Evolutionary conservation across 2,888 invertebrate species (phyloP).

Genomic region (Spicauda simplicius): DNA sequence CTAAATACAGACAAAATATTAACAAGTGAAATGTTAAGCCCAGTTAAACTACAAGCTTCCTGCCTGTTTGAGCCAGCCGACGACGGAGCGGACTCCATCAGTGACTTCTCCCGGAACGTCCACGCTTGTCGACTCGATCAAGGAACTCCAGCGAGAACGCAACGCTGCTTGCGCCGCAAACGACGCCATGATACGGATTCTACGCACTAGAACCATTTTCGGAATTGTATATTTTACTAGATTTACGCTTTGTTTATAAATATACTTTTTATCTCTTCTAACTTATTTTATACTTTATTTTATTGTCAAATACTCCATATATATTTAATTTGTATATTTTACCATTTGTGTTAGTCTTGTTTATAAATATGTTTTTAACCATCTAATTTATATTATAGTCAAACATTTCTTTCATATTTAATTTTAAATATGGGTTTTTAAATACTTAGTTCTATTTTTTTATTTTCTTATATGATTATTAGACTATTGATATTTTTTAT

Average conservation of each 20-base stretch:
- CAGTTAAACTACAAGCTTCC: constrained; percentile 42
- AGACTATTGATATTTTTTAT: too few species aligned
- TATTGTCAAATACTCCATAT: too few species aligned
- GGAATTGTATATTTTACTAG: not conserved
- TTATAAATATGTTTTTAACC: not conserved
- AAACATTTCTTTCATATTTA: too few species aligned
- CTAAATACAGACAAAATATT: not conserved
- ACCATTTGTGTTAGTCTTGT: too few species aligned
- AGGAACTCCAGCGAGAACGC: constrained; percentile 89
- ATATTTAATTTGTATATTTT: not conserved
- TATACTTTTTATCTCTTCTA: too few species aligned
- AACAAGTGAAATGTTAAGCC: constrained; percentile 14
- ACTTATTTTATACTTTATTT: too few species aligned
- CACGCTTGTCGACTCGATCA: constrained; percentile 88
- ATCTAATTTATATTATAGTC: too few species aligned
- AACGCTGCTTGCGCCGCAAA: constrained; percentile 89
- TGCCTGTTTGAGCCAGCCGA: constrained; percentile 94
- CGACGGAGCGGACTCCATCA: constrained; percentile 90
- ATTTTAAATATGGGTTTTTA: too few species aligned
- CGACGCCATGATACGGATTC: constrained; percentile 85
- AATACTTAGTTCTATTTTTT: too few species aligned
- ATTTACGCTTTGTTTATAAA: not conserved
- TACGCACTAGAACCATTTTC: constrained; percentile 69
- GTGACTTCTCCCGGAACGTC: constrained; percentile 88
- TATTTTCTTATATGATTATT: too few species aligned